These are phyloP conservation scores for Aphelenchoides bicaudatus DNA, from an alignment of 2,888 invertebrate species.

Conservation along the genomic window DNA sequence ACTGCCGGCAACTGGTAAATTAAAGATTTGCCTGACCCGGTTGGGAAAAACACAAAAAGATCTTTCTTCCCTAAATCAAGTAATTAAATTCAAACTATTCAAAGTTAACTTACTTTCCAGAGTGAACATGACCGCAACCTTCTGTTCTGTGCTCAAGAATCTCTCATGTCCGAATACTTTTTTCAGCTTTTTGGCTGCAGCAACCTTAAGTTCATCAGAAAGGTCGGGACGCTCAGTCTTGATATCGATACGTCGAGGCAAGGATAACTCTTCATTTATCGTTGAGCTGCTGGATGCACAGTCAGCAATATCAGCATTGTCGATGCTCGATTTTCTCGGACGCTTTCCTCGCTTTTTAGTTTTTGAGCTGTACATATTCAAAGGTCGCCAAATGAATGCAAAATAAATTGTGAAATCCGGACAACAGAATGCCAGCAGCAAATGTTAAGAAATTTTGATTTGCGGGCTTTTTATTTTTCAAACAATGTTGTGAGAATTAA, in stretches of 20 bases:
- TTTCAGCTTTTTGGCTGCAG: slow-evolving; percentile 1
- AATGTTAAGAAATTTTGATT: too few relatives aligned
- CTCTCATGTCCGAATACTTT: slow-evolving; percentile 44
- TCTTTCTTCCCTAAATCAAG: slow-evolving; percentile 69
- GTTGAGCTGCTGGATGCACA: too few relatives aligned
- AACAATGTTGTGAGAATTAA: too few relatives aligned
- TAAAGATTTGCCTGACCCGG: slow-evolving; percentile 89
- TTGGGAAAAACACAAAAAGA: slow-evolving; percentile 95
- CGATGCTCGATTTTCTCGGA: too few relatives aligned
- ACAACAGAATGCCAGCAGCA: too few relatives aligned
- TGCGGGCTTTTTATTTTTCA: too few relatives aligned
- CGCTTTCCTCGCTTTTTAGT: too few relatives aligned
- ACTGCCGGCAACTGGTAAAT: slow-evolving; percentile 94
- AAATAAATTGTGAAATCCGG: too few relatives aligned
- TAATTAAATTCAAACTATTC: slow-evolving; percentile 1
- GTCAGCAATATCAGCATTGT: too few relatives aligned
- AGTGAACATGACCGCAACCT: slow-evolving; percentile 42
- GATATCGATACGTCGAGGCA: slow-evolving; percentile 9
- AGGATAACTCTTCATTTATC: not conserved
- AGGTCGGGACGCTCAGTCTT: slow-evolving; percentile 17
- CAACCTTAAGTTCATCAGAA: slow-evolving; percentile 14
- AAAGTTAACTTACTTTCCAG: slow-evolving; percentile 36
- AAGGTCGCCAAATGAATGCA: too few relatives aligned
- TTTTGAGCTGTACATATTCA: too few relatives aligned
- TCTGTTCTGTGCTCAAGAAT: slow-evolving; percentile 43